phyloP scores from a whole-genome alignment of 2,888 invertebrate species.

The Cephus sareptanus region DNA sequence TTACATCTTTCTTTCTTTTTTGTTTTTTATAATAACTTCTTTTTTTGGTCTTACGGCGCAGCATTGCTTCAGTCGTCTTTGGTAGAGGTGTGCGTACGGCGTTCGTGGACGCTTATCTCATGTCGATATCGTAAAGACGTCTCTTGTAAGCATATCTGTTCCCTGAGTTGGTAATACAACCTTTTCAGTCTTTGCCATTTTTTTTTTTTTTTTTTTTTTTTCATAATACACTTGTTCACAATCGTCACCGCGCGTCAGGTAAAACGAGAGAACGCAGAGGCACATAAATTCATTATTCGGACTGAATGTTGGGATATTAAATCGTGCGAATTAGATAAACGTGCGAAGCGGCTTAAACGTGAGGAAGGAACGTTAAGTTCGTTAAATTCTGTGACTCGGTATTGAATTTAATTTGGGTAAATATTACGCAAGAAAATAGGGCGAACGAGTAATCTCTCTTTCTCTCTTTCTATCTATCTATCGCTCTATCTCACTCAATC shows the following conservation, averaged over 20 bases:
- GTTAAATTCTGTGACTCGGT: background rate
- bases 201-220: slow-evolving; percentile 30
- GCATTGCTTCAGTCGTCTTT: slow-evolving; percentile 59
- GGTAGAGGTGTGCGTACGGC: slow-evolving; percentile 50
- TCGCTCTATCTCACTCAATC: background rate
- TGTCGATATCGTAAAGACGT: slow-evolving; percentile 32
- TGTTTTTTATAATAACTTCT: slow-evolving; percentile 20
- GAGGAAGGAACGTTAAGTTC: background rate
- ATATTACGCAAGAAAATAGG: background rate
- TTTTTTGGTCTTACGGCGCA: slow-evolving; percentile 53
- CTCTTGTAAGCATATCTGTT: slow-evolving; percentile 52
- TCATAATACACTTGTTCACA: slow-evolving; percentile 32
- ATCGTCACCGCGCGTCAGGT: slow-evolving; percentile 38
- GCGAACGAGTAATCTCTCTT: background rate
- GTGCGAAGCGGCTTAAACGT: background rate
- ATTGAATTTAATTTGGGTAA: background rate
- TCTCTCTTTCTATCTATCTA: background rate
- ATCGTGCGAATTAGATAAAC: background rate
- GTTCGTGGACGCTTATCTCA: slow-evolving; percentile 35
- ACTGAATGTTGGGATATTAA: background rate
- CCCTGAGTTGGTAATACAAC: slow-evolving; percentile 60
- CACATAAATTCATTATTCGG: background rate
- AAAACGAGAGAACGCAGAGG: slow-evolving; percentile 27
- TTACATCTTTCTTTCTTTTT: slow-evolving; percentile 17
- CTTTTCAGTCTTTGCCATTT: slow-evolving; percentile 60